These are phyloP conservation scores for Platyrinchus mystaceus DNA, from an alignment of 2,797 vertebrate genomes.

Conservation along the genomic window DNA sequence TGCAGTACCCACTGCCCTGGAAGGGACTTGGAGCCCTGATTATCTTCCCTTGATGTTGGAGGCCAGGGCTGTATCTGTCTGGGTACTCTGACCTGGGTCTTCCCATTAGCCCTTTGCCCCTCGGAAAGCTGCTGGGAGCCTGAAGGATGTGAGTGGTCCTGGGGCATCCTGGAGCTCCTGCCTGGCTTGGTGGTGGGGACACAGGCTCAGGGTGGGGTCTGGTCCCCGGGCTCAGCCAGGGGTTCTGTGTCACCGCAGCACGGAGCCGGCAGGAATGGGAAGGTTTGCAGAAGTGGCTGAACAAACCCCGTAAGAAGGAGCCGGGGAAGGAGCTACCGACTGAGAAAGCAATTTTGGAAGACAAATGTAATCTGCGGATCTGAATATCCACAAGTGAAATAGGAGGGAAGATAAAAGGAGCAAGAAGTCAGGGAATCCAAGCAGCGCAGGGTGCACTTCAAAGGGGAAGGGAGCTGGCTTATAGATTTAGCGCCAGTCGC, in stretches of 20 bases:
- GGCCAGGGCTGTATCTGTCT: background rate
- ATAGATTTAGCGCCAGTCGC: background rate
- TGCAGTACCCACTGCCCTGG: background rate
- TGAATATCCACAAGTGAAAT: conserved; percentile 53
- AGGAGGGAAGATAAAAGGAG: conserved; percentile 51
- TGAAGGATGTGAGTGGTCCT: fast-evolving
- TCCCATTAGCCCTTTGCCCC: fast-evolving
- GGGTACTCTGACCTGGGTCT: background rate
- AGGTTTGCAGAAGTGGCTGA: background rate
- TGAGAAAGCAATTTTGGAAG: conserved; percentile 23
- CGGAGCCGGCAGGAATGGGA: fast-evolving
- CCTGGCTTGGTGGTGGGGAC: background rate
- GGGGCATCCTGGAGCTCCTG: fast-evolving
- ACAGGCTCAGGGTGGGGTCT: background rate
- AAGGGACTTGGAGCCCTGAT: background rate
- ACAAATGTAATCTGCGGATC: conserved; percentile 31
- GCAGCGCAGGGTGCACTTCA: conserved; percentile 34
- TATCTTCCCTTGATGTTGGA: background rate
- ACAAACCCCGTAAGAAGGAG: fast-evolving
- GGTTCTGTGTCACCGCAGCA: fast-evolving
- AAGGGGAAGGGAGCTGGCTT: conserved; percentile 43
- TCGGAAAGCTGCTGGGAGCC: background rate
- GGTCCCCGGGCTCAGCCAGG: fast-evolving
- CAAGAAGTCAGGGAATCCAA: conserved; percentile 41
- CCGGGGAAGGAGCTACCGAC: background rate